These are phyloP conservation scores for Mamestra brassicae DNA, from an alignment of 2,888 invertebrate species.

Conservation along the genomic window DNA sequence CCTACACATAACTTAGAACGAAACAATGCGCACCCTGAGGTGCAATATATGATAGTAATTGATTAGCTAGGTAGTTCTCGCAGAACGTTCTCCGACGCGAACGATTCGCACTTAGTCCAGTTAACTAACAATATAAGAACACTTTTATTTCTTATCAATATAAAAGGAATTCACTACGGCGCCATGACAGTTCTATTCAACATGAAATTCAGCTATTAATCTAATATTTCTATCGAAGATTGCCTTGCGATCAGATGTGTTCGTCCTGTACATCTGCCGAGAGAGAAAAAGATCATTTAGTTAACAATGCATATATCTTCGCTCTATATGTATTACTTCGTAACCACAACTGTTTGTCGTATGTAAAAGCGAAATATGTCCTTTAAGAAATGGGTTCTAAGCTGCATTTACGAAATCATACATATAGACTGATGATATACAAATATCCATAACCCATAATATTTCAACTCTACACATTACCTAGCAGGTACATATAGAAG, in stretches of 20 bases:
- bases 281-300: conserved; percentile 91
- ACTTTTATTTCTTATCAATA: conserved; percentile 86
- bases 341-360: conserved; percentile 34
- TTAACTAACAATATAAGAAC: conserved; percentile 87
- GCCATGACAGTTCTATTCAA: conserved; percentile 70
- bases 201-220: conserved; percentile 70
- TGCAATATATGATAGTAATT: conserved; percentile 64
- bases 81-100: conserved; percentile 52
- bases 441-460: conserved; percentile 50
- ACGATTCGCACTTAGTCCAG: conserved; percentile 66
- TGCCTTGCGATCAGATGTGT: conserved; percentile 92
- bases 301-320: conserved; percentile 56
- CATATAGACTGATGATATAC: conserved; percentile 54
- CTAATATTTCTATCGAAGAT: conserved; percentile 75
- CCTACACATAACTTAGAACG: conserved; percentile 61
- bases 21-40: conserved; percentile 56
- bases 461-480: conserved; percentile 57
- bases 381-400: background rate
- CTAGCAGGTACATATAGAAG: conserved; percentile 58
- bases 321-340: conserved; percentile 55
- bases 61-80: conserved; percentile 61
- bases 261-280: conserved; percentile 94
- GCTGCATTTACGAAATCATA: conserved; percentile 54
- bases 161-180: conserved; percentile 75
- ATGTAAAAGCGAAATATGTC: background rate